Base-by-base conservation (phyloP, 2,797 vertebrate genomes). In the Spheniscus humboldti region DNA sequence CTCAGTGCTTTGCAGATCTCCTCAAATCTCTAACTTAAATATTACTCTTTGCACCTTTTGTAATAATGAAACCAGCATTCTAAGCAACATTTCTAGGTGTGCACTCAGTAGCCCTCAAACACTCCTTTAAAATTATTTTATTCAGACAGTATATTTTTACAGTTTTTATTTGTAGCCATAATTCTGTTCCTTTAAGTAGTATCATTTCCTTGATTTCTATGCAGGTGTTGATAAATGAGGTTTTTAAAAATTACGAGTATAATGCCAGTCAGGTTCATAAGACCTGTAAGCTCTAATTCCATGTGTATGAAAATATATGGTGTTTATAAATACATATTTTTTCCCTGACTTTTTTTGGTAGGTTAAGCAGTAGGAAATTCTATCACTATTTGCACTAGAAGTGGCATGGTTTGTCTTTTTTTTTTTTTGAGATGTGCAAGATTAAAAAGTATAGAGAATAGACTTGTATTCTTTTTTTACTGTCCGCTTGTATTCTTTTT, bases 391-490 rank as follows among this genome's bases (percentile, higher is more conserved):
- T 80, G 33, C 50, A 39, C 2, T n/a, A 75, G 55, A 11, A 72
- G 17, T 30, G 33, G 27, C 55, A 62, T 16, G 7, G 18, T 76
- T 74, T 78, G 72, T 18, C 7, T 47, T 72, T 50, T 41, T 35
- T 35, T 35, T 35, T 35, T 59, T 50, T 66, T 76, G 66, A 79
- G 25, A 56, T 68, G 64, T 12, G 2, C 43, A 77, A 86, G 45
- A 52, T 74, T 62, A 48, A n/a, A 57, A 90, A 69, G 27, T 19
- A 39, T 9, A 39, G 20, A 91, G 37, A 82, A 85, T 2, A 64
- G 50, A 88, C 56, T 91, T 77, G 10, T 37, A 67, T 62, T 96
- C 62, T 85, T 94, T 96, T 96, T 95, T 94, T 79, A 94, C 77
- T 41, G 68, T 95, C 88, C 90, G 64, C 43, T 75, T 35, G 10